Base-by-base conservation (phyloP, 2,888 invertebrate species). In the Trissonchulus latispiculum region DNA sequence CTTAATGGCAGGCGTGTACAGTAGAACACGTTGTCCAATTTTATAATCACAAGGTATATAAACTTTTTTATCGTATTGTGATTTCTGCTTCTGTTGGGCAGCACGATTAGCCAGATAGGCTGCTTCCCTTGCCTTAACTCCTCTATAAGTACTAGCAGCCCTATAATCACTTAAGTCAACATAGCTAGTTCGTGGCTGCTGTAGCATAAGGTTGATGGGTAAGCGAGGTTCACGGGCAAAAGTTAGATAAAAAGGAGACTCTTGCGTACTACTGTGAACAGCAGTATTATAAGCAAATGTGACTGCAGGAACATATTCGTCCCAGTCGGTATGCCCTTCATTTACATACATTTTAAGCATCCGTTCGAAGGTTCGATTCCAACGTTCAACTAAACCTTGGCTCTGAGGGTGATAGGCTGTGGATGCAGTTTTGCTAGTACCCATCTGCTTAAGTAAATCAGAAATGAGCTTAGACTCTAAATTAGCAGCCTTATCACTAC, bases 271-370 rank as follows among this genome's bases (percentile, higher is more conserved):
- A 8, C 8, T 23, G 23, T 48, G 48, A 8, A 23, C 23, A 15
- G 48, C 8, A 48, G 48, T 48, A 48, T 48, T 48, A 48, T 48
- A 48, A 15, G 48, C 48, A 23, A 48, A 48, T n/a, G 72, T 64
- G 15, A 72, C 61, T 2, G 73, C n/a, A n/a, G n/a, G n/a, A n/a
- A n/a, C n/a, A n/a, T n/a, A n/a, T n/a, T n/a, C n/a, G n/a, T n/a
- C n/a, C 76, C 77, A 75, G 37, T 75, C 48, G 2, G 59, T 48
- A 23, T 37, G 67, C 8, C 48, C 32, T 28, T 73, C 32, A 36
- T 70, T 31, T 15, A 69, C 67, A 36, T 15, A 64, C 31, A 36
- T 37, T 37, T 18, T 3, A n/a, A 76, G 67, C 36, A 71, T 61
- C 3, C 66, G 67, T 66, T 77, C 76, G 1, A 76, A 29, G n/a